These are phyloP conservation scores for Triplophysa bombifrons DNA, from an alignment of 2,797 vertebrate species.

Conservation along the genomic window DNA sequence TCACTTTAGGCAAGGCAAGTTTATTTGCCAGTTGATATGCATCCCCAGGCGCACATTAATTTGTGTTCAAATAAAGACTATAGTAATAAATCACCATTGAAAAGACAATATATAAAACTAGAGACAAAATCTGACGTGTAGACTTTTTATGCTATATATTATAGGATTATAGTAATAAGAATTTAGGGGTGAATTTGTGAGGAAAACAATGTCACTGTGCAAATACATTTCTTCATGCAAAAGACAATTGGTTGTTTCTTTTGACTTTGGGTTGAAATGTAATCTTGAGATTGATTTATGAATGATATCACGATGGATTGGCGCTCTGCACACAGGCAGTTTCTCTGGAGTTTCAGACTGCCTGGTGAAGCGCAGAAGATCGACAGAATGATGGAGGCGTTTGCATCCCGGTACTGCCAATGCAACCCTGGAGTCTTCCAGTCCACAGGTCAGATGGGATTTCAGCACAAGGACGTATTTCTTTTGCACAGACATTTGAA, in stretches of 20 bases:
- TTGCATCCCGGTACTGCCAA: conserved; percentile 95
- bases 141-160: neutral
- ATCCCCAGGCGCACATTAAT: no score
- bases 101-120: no score
- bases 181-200: no score
- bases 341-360: conserved; percentile 94
- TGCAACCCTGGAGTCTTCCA: conserved; percentile 98
- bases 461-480: no score
- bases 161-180: no score
- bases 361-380: conserved; percentile 96
- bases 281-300: neutral
- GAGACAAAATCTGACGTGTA: no score
- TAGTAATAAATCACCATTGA: no score
- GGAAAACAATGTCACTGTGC: neutral
- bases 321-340: conserved; percentile 79
- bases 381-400: conserved; percentile 96
- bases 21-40: no score
- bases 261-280: neutral
- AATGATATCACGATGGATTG: neutral
- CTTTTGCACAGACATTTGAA: no score
- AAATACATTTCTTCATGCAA: no score
- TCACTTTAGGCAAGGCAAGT: no score
- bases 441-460: conserved; percentile 84
- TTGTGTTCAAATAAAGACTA: neutral
- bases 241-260: neutral